A percentile compares a stretch with the other conserved stretches of the same genome.
phyloP scores from a whole-genome alignment of 2,888 invertebrate genomes.

The Chalcosyrphus nemorum region DNA sequence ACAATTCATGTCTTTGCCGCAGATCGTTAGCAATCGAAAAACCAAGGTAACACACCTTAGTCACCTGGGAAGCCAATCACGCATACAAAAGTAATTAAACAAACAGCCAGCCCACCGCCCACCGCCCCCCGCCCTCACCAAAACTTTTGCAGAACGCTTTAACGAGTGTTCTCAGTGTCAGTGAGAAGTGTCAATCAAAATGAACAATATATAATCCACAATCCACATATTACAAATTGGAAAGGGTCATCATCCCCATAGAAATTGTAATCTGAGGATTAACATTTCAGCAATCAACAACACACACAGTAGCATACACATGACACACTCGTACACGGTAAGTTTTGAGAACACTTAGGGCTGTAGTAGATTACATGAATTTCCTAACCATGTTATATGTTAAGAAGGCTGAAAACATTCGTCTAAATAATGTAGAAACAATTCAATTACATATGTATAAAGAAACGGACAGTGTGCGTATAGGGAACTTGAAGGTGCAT shows the following conservation, averaged over 20 bases:
- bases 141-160: neutral
- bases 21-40: too few relatives aligned
- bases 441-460: too few relatives aligned
- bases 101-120: neutral
- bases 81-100: neutral
- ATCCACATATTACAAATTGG: conserved; percentile 1
- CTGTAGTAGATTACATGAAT: too few relatives aligned
- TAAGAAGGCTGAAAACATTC: too few relatives aligned
- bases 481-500: too few relatives aligned
- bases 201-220: conserved; percentile 5
- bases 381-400: too few relatives aligned
- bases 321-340: too few relatives aligned
- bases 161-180: neutral
- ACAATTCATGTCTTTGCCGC: too few relatives aligned
- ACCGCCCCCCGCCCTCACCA: neutral
- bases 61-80: neutral
- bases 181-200: conserved; percentile 32
- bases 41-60: neutral
- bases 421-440: too few relatives aligned
- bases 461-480: too few relatives aligned
- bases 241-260: conserved; percentile 17
- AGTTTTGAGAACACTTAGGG: too few relatives aligned
- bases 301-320: too few relatives aligned
- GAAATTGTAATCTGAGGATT: conserved; percentile 47
- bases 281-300: conserved; percentile 33